Percentiles rank a stretch among this genome's conserved stretches.
These are phyloP conservation scores for Coracias cyanogaster DNA, from an alignment of 2,797 vertebrate genomes.

Conservation along the genomic window DNA sequence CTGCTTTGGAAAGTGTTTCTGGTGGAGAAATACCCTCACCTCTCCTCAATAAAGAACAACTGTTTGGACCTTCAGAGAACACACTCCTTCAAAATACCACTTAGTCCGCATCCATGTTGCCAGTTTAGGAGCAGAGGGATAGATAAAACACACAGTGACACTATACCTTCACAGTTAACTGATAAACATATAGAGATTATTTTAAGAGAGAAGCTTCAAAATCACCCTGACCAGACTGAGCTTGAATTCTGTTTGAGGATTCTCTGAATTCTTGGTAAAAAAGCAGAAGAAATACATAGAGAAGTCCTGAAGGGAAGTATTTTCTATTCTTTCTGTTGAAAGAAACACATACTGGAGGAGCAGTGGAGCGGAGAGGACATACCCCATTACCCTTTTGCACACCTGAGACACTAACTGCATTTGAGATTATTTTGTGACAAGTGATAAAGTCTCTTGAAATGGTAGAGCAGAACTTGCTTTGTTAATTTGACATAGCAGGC, in stretches of 20 bases:
- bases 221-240: not conserved
- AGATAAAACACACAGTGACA: not conserved
- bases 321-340: not conserved
- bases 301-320: not conserved
- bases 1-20: not conserved
- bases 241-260: not conserved
- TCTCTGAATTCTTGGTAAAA: not conserved
- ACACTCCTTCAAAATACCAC: not conserved
- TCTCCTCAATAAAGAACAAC: not conserved
- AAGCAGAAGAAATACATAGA: not conserved
- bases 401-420: not conserved
- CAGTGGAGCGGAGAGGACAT: not conserved
- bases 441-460: not conserved
- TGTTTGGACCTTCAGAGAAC: not conserved
- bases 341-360: not conserved
- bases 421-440: not conserved
- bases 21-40: not conserved
- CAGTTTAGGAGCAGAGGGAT: not conserved
- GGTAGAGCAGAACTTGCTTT: not conserved
- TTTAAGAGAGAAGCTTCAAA: not conserved
- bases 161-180: not conserved
- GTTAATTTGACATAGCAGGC: not conserved
- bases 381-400: not conserved
- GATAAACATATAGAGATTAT: not conserved
- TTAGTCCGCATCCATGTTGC: not conserved